Conservation (phyloP, 2,113 vertebrate species). For the Herpetotheres cachinnans region DNA sequence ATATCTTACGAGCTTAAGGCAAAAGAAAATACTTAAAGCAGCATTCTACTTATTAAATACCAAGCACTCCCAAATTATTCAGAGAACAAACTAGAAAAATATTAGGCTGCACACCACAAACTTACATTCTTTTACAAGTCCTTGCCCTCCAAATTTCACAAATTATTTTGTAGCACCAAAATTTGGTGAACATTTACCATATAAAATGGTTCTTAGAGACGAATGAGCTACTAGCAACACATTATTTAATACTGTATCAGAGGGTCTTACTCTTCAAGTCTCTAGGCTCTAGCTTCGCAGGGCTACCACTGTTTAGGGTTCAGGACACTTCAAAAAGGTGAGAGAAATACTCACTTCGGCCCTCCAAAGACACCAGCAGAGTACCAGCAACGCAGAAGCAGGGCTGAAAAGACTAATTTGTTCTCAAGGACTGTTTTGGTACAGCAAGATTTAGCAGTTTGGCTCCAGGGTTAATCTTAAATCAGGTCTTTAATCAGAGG, state of each 20-base stretch:
- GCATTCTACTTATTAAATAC: neutral
- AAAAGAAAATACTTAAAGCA: neutral
- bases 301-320: neutral
- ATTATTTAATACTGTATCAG: neutral
- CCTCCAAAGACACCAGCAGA: neutral
- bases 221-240: neutral
- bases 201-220: neutral
- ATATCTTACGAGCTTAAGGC: neutral
- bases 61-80: neutral
- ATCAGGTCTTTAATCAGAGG: constrained; percentile 30
- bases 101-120: neutral
- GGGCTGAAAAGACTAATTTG: neutral
- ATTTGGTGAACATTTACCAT: neutral
- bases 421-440: neutral
- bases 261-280: neutral
- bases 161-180: neutral
- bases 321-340: neutral
- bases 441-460: neutral
- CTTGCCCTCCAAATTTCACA: neutral
- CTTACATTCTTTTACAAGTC: neutral
- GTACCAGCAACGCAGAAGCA: neutral
- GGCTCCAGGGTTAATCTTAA: constrained; percentile 20
- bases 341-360: neutral
- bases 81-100: neutral
- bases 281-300: neutral